Evolutionary conservation across 2,113 vertebrate species (phyloP).

Genomic region (Opisthocomus hoazin): DNA sequence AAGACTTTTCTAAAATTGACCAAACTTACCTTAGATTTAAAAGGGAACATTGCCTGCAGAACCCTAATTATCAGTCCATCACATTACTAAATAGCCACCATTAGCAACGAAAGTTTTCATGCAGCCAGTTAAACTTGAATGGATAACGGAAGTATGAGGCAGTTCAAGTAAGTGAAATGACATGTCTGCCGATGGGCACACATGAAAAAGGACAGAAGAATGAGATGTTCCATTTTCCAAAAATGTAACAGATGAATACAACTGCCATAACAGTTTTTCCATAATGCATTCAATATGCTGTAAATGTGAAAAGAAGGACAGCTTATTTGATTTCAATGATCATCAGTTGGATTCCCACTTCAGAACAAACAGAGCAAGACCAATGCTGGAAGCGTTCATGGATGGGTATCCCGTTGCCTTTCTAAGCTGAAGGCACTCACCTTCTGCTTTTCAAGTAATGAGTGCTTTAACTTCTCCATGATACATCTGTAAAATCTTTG

Average conservation of each 20-base stretch:
- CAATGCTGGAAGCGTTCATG: neutral
- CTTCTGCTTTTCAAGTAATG: neutral
- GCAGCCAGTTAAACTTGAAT: neutral
- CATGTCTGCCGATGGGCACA: neutral
- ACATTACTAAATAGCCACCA: neutral
- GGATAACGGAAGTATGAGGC: neutral
- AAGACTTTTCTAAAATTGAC: neutral
- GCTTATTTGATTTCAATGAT: neutral
- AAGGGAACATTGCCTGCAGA: neutral
- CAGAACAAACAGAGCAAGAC: neutral
- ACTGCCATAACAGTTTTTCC: neutral
- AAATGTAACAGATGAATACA: slow-evolving; percentile 21
- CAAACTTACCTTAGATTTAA: neutral
- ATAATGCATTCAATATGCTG: neutral
- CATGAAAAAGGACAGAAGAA: neutral
- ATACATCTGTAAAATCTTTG: neutral
- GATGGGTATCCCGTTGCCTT: accelerated
- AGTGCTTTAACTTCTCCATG: neutral
- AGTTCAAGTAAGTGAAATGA: slow-evolving; percentile 8
- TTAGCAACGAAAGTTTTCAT: slow-evolving; percentile 4
- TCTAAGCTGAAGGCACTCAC: neutral
- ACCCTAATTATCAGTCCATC: neutral
- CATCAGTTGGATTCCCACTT: neutral
- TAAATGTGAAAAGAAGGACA: neutral
- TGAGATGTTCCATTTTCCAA: neutral